Evolutionary conservation across 2,888 invertebrate genomes (phyloP).

Genomic region (Melikaiella ostensackeni): DNA sequence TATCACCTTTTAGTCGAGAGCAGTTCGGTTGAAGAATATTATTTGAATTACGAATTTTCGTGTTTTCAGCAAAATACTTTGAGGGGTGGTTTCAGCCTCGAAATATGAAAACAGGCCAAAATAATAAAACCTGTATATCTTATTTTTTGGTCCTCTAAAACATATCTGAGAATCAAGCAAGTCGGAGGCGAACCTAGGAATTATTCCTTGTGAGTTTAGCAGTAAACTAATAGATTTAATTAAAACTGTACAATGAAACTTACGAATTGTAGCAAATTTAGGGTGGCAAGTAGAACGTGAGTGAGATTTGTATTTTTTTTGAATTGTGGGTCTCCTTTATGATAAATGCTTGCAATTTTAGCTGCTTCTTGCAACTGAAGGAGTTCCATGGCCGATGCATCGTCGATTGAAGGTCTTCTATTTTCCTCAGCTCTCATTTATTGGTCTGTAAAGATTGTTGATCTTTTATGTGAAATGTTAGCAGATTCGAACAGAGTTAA

Average conservation of each 20-base stretch:
- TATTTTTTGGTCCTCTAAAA: too few relatives aligned
- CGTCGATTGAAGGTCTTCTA: constrained; percentile 47
- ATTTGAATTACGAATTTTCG: too few relatives aligned
- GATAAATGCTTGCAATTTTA: constrained; percentile 65
- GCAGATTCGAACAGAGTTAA: constrained; percentile 30
- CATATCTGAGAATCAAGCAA: too few relatives aligned
- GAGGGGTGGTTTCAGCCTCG: too few relatives aligned
- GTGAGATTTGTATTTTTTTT: constrained; percentile 64
- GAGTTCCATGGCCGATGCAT: constrained; percentile 54
- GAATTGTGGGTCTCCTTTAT: constrained; percentile 57
- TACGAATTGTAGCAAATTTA: constrained; percentile 68
- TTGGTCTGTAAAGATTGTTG: constrained; percentile 34
- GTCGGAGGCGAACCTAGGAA: too few relatives aligned
- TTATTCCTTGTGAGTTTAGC: too few relatives aligned
- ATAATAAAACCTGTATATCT: too few relatives aligned
- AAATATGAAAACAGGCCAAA: too few relatives aligned
- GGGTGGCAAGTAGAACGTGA: constrained; percentile 65
- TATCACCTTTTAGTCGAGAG: too few relatives aligned
- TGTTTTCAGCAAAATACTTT: too few relatives aligned
- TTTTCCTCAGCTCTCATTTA: constrained; percentile 45
- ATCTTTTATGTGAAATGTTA: constrained; percentile 35
- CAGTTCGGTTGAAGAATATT: too few relatives aligned
- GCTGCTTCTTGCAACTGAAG: constrained; percentile 64
- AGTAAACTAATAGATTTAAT: background rate
- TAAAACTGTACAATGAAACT: constrained; percentile 46